Evolutionary conservation across 2,888 invertebrate genomes (phyloP).

Genomic region (Pollenia griseotomentosa): DNA sequence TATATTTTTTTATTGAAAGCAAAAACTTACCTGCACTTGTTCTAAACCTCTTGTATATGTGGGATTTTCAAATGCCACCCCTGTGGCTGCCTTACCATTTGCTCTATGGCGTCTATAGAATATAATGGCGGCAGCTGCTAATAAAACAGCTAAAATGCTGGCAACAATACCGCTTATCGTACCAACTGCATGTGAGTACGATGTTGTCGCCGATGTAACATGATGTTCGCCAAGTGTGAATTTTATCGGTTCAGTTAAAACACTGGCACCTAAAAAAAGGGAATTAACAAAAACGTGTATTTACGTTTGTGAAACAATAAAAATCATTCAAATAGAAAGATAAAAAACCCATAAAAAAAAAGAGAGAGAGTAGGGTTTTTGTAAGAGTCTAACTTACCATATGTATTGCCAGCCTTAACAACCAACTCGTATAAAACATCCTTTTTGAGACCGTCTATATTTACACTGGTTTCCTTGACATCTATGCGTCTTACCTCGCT

Average conservation of each 20-base stretch:
- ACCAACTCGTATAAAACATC: slow-evolving; percentile 91
- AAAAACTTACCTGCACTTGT: slow-evolving; percentile 87
- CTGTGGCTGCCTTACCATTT: slow-evolving; percentile 85
- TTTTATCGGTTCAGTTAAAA: slow-evolving; percentile 89
- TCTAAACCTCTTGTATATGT: slow-evolving; percentile 92
- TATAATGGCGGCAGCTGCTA: slow-evolving; percentile 83
- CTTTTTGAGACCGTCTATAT: slow-evolving; percentile 89
- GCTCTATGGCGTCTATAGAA: slow-evolving; percentile 83
- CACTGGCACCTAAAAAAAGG: slow-evolving; percentile 87
- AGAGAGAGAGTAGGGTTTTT: neutral
- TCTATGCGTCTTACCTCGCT: slow-evolving; percentile 88
- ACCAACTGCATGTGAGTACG: slow-evolving; percentile 83
- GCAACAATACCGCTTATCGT: slow-evolving; percentile 84
- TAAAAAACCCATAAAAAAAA: neutral
- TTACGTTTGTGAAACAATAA: neutral
- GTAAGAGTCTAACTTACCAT: slow-evolving; percentile 85
- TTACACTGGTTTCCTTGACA: slow-evolving; percentile 89
- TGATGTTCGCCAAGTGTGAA: slow-evolving; percentile 91
- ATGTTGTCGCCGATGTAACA: slow-evolving; percentile 87
- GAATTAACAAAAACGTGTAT: slow-evolving; percentile 31
- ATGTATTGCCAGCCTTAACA: slow-evolving; percentile 92
- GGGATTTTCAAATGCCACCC: slow-evolving; percentile 93
- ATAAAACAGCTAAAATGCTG: slow-evolving; percentile 82
- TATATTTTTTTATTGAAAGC: neutral
- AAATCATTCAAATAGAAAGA: neutral